Percentiles rank a stretch among this genome's conserved stretches.
Evolutionary conservation across 2,888 invertebrate species (phyloP).

Genomic region (Ashinkailepas kermadecensis): DNA sequence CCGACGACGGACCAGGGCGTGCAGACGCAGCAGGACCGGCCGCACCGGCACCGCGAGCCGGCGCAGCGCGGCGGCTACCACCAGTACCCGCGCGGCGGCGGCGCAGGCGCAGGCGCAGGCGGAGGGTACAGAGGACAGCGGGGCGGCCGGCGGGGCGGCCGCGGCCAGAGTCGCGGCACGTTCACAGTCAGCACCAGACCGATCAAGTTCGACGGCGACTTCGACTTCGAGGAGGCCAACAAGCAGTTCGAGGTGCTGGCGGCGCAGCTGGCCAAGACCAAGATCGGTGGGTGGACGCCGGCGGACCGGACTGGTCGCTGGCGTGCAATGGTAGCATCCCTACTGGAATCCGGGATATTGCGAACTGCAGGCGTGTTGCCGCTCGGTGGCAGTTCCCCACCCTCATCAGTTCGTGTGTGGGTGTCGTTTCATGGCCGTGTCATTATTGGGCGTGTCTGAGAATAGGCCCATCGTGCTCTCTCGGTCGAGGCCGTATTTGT

Average conservation of each 20-base stretch:
- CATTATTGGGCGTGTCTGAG: too few species aligned
- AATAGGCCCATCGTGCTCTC: too few species aligned
- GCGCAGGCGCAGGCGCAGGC: constrained; percentile 26
- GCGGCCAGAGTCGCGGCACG: constrained; percentile 29
- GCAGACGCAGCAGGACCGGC: constrained; percentile 48
- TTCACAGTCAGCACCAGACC: neutral
- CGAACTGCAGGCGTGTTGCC: too few species aligned
- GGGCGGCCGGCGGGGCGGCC: constrained; percentile 39
- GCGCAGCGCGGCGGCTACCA: constrained; percentile 27
- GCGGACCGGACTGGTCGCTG: too few species aligned
- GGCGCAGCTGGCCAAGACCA: constrained; percentile 71
- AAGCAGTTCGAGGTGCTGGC: constrained; percentile 89
- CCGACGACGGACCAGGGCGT: constrained; percentile 78
- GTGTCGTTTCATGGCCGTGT: too few species aligned
- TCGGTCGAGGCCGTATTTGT: too few species aligned
- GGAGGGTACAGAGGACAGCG: constrained; percentile 37
- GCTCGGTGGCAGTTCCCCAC: too few species aligned
- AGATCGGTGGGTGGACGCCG: constrained; percentile 47
- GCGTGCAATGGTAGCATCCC: too few species aligned
- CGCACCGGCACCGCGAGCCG: constrained; percentile 25
- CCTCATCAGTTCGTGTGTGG: too few species aligned
- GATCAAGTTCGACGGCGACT: constrained; percentile 76
- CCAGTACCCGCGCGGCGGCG: constrained; percentile 32
- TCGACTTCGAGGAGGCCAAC: constrained; percentile 97
- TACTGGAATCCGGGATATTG: too few species aligned